phyloP scores from a whole-genome alignment of 2,888 invertebrate species.

The Ophion obscuratus region DNA sequence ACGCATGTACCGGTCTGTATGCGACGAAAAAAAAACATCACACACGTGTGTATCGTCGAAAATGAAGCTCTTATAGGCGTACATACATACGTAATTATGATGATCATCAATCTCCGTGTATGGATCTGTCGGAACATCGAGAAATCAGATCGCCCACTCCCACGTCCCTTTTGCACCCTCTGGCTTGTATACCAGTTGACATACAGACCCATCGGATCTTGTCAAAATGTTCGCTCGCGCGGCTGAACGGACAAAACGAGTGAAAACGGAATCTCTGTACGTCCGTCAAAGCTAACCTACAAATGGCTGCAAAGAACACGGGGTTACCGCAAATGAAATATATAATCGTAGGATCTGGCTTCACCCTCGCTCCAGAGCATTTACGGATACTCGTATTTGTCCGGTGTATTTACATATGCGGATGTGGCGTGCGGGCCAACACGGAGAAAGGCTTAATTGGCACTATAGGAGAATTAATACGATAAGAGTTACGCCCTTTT shows the following conservation, averaged over 20 bases:
- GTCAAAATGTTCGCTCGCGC: background rate
- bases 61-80: background rate
- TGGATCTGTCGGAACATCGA: background rate
- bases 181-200: too few relatives aligned
- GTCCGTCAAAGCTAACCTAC: conserved; percentile 29
- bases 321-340: conserved; percentile 50
- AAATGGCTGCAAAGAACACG: conserved; percentile 44
- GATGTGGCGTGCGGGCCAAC: too few relatives aligned
- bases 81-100: background rate
- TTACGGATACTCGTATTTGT: too few relatives aligned
- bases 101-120: conserved; percentile 4
- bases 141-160: background rate
- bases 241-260: conserved; percentile 20
- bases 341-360: background rate
- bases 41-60: background rate
- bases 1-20: conserved; percentile 1
- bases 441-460: background rate
- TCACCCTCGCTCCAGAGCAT: too few relatives aligned
- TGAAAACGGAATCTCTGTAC: conserved; percentile 20
- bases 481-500: conserved; percentile 8
- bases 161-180: too few relatives aligned
- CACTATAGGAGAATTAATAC: background rate
- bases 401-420: too few relatives aligned
- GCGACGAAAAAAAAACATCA: too few relatives aligned
- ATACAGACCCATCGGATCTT: background rate